Evolutionary conservation across 2,113 vertebrate genomes (phyloP).

Genomic region (Ginglymostoma cirratum): DNA sequence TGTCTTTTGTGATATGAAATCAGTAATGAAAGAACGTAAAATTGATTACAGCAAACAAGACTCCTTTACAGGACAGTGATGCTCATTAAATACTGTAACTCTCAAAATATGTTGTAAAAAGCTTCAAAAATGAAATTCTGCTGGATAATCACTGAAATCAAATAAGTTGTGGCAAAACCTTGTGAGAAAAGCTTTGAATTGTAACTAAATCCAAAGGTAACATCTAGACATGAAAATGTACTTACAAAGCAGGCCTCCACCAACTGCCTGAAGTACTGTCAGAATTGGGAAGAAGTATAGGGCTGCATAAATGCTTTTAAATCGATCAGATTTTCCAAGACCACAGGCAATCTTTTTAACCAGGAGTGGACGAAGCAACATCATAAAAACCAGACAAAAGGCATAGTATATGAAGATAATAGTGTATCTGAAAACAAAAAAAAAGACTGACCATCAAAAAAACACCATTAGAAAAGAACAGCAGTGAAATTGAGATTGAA

Average conservation of each 20-base stretch:
- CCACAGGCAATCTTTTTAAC: slow-evolving; percentile 96
- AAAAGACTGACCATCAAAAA: neutral
- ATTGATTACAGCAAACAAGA: neutral
- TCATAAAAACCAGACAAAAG: slow-evolving; percentile 91
- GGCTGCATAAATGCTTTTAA: slow-evolving; percentile 93
- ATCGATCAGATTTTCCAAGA: slow-evolving; percentile 86
- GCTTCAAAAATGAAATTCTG: neutral
- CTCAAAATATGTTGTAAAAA: neutral
- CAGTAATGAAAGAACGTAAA: neutral
- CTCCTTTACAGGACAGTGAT: neutral
- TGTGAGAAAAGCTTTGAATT: neutral
- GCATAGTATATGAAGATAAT: slow-evolving; percentile 95
- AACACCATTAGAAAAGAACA: neutral
- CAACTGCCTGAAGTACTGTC: slow-evolving; percentile 88
- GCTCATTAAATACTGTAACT: neutral
- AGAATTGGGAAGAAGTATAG: slow-evolving; percentile 96
- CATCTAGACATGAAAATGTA: slow-evolving; percentile 39
- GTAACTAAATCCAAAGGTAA: neutral
- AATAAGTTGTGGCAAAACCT: neutral
- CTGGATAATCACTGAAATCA: neutral
- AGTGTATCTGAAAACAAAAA: slow-evolving; percentile 69
- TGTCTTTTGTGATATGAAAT: neutral
- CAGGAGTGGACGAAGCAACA: slow-evolving; percentile 88
- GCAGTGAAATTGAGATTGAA: slow-evolving; percentile 1
- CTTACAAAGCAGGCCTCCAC: slow-evolving; percentile 93